Conservation (phyloP, 2,888 invertebrate species). For the Drosophila pseudotalamancana region DNA sequence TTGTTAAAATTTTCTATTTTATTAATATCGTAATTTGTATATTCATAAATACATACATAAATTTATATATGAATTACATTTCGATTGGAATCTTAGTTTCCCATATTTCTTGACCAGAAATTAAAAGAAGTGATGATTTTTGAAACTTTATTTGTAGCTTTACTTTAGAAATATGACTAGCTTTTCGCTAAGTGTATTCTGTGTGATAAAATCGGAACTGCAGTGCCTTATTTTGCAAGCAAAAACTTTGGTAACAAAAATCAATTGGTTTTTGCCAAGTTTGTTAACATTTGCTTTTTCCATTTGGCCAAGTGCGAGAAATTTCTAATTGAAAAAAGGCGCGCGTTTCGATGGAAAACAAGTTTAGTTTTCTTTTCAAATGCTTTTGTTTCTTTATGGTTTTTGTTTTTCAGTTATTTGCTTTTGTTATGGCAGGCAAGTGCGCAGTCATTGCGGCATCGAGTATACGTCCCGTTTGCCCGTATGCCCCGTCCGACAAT, state of each 20-base stretch:
- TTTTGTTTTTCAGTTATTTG: neutral
- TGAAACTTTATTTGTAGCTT: no score
- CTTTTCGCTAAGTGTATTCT: constrained; percentile 9
- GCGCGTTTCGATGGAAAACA: constrained; percentile 36
- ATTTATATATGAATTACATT: no score
- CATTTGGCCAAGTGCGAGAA: constrained; percentile 22
- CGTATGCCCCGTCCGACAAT: constrained; percentile 28
- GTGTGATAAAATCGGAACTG: constrained; percentile 73
- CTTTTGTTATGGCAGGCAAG: constrained; percentile 38
- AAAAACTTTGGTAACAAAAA: constrained; percentile 62
- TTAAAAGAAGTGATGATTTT: no score
- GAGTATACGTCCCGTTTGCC: constrained; percentile 37
- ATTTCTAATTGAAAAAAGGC: constrained; percentile 67
- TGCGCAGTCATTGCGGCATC: constrained; percentile 55
- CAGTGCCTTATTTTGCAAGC: constrained; percentile 44
- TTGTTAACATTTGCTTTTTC: constrained; percentile 43
- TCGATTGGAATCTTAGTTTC: no score
- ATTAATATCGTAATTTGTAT: no score
- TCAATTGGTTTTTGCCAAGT: constrained; percentile 54
- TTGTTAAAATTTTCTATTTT: no score
- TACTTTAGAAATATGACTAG: no score
- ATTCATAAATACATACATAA: no score
- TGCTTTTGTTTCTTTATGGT: neutral
- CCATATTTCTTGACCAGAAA: no score
- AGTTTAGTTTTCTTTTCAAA: neutral